Conservation (phyloP, 2,797 vertebrate genomes). For the Taenioides sp. region DNA sequence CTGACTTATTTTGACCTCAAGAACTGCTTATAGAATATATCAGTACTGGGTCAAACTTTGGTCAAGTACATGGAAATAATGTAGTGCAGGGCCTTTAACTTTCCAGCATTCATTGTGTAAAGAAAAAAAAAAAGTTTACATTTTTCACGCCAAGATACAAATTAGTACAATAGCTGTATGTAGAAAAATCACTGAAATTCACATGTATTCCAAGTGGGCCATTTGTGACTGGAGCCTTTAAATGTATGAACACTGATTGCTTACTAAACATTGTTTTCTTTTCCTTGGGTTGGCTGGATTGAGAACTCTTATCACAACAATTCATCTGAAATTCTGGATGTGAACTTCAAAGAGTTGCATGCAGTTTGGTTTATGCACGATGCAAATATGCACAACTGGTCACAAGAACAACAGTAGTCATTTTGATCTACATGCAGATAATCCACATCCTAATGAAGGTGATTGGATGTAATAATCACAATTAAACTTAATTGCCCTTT, state of each 20-base stretch:
- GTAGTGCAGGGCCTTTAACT: too few relatives aligned
- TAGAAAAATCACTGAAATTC: too few relatives aligned
- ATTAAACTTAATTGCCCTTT: slow-evolving; percentile 5
- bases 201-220: too few relatives aligned
- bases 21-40: too few relatives aligned
- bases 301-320: background rate
- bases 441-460: slow-evolving; percentile 20
- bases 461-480: slow-evolving; percentile 8
- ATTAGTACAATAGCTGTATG: too few relatives aligned
- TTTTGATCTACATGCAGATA: slow-evolving; percentile 6
- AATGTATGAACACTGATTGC: background rate
- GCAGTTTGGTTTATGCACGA: background rate
- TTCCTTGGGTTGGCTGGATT: background rate
- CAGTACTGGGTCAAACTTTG: too few relatives aligned
- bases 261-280: background rate
- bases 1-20: too few relatives aligned
- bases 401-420: slow-evolving; percentile 6
- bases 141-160: too few relatives aligned
- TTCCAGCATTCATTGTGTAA: too few relatives aligned
- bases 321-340: background rate
- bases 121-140: too few relatives aligned
- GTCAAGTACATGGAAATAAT: too few relatives aligned
- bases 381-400: background rate
- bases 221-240: background rate
- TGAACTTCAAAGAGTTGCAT: background rate